These are phyloP conservation scores for Cydia amplana DNA, from an alignment of 1,140 invertebrate species.

Conservation along the genomic window DNA sequence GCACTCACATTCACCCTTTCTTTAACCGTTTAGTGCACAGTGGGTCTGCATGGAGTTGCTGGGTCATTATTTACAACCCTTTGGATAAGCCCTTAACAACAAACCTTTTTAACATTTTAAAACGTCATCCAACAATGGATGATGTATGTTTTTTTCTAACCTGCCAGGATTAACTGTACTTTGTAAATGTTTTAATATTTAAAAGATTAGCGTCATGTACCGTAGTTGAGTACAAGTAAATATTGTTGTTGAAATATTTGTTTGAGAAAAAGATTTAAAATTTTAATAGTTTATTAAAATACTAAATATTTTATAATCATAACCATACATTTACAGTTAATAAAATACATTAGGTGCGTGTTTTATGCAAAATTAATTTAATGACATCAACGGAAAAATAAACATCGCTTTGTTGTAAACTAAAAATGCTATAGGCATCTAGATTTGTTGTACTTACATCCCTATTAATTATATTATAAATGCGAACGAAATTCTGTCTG, in stretches of 20 bases:
- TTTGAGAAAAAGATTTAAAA: slow-evolving; percentile 54
- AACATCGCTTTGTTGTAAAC: too few relatives aligned
- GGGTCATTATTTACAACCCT: slow-evolving; percentile 78
- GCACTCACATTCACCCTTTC: slow-evolving; percentile 30
- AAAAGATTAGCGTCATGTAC: slow-evolving; percentile 74
- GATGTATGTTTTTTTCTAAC: slow-evolving; percentile 65
- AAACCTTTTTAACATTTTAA: slow-evolving; percentile 77
- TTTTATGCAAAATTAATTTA: too few relatives aligned
- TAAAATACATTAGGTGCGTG: too few relatives aligned
- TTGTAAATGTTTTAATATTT: slow-evolving; percentile 76
- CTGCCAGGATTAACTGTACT: slow-evolving; percentile 58
- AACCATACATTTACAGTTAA: too few relatives aligned
- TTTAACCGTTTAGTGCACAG: slow-evolving; percentile 61
- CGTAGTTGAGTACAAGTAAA: slow-evolving; percentile 60
- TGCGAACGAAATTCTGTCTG: too few relatives aligned
- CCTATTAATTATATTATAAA: too few relatives aligned
- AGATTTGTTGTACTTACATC: too few relatives aligned
- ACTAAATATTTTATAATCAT: background rate
- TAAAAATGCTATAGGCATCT: too few relatives aligned
- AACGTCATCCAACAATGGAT: slow-evolving; percentile 65
- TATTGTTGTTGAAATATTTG: slow-evolving; percentile 62
- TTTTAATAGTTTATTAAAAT: slow-evolving; percentile 38
- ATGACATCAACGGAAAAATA: too few relatives aligned
- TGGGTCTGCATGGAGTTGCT: slow-evolving; percentile 62
- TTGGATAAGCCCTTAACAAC: slow-evolving; percentile 71